phyloP scores from a whole-genome alignment of 2,113 vertebrate species.

The Channa maculata region DNA sequence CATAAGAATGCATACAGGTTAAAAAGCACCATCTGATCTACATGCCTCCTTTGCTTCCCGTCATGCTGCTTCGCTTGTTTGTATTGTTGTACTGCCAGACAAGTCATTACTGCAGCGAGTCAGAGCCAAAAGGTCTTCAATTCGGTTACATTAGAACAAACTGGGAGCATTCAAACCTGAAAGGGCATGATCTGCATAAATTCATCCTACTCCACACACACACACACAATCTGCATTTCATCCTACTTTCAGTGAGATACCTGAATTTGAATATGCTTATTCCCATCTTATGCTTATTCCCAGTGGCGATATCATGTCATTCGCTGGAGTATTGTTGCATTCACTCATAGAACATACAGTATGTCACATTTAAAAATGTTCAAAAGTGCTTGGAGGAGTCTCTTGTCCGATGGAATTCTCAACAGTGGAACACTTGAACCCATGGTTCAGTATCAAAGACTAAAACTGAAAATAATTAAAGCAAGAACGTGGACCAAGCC shows the following conservation, averaged over 20 bases:
- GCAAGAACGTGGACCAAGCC: too few relatives aligned
- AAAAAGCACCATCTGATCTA: constrained; percentile 15
- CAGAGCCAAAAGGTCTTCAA: constrained; percentile 28
- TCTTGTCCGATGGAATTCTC: too few relatives aligned
- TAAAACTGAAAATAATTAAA: too few relatives aligned
- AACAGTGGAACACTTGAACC: too few relatives aligned
- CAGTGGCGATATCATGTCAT: constrained; percentile 8
- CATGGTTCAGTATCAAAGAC: too few relatives aligned
- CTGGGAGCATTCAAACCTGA: constrained; percentile 40
- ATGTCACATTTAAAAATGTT: too few relatives aligned
- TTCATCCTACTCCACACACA: constrained; percentile 28
- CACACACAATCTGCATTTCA: neutral
- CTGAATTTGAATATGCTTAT: neutral
- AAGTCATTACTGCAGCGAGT: constrained; percentile 34
- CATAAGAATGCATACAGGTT: constrained; percentile 40
- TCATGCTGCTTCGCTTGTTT: constrained; percentile 36
- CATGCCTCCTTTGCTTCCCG: constrained; percentile 6
- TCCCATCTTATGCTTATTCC: neutral
- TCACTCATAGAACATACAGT: neutral
- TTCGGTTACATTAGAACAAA: constrained; percentile 28
- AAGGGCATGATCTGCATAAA: constrained; percentile 57
- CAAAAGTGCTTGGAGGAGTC: too few relatives aligned
- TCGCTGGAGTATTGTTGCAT: too few relatives aligned
- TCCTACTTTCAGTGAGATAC: neutral
- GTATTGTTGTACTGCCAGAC: constrained; percentile 30